These are phyloP conservation scores for Balanococcus diminutus DNA, from an alignment of 2,888 invertebrate species.

Conservation along the genomic window DNA sequence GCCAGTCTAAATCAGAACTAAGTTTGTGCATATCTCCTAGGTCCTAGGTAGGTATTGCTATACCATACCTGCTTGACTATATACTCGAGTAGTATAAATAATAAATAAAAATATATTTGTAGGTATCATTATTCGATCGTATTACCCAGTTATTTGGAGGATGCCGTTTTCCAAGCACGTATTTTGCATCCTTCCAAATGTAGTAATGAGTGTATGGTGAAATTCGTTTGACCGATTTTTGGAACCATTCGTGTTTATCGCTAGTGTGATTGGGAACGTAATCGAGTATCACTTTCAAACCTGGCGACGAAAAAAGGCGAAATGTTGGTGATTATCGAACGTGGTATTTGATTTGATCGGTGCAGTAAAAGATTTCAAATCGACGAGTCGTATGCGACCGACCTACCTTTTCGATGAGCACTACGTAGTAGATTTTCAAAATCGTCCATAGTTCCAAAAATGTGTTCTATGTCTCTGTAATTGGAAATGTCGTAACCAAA, in stretches of 20 bases:
- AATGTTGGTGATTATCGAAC: too few relatives aligned
- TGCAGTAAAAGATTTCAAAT: too few relatives aligned
- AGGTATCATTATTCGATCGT: too few relatives aligned
- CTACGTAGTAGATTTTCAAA: conserved; percentile 25
- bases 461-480: conserved; percentile 35
- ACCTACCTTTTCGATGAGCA: conserved; percentile 34
- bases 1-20: neutral
- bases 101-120: too few relatives aligned
- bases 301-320: conserved; percentile 61
- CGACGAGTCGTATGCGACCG: too few relatives aligned
- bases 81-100: too few relatives aligned
- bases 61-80: too few relatives aligned
- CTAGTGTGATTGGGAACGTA: conserved; percentile 80
- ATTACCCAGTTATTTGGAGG: conserved; percentile 85
- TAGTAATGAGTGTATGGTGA: conserved; percentile 76
- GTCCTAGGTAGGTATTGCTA: too few relatives aligned
- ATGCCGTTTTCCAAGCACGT: conserved; percentile 62
- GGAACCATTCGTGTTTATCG: conserved; percentile 81
- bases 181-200: conserved; percentile 73
- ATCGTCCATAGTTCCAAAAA: conserved; percentile 44
- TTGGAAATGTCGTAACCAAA: conserved; percentile 52
- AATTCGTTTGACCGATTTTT: conserved; percentile 68
- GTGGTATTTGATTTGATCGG: too few relatives aligned
- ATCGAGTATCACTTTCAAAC: conserved; percentile 69
- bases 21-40: too few relatives aligned